phyloP scores from a whole-genome alignment of 35 echinoderm and acorn worm genomes.

The Diadema setosum region DNA sequence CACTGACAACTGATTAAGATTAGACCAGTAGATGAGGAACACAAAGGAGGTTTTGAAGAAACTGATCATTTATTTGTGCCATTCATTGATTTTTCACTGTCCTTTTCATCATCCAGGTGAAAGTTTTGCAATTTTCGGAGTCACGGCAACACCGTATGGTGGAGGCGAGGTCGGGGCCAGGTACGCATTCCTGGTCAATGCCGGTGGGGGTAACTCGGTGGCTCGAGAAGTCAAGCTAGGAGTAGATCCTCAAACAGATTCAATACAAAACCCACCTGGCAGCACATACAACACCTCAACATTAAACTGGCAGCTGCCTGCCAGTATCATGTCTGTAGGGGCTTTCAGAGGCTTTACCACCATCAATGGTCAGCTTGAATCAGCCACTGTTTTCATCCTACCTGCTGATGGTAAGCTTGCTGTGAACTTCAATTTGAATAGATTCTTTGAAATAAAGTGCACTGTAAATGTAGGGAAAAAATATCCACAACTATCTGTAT shows the following conservation, averaged over 20 bases:
- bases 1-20: too few relatives aligned
- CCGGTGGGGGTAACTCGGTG: background rate
- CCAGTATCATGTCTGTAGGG: background rate
- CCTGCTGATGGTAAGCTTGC: background rate
- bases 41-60: too few relatives aligned
- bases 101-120: background rate
- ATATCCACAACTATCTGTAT: too few relatives aligned
- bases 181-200: background rate
- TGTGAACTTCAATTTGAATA: background rate
- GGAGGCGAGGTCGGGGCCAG: background rate
- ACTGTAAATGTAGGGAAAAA: too few relatives aligned
- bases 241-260: background rate
- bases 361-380: background rate
- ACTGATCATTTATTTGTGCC: too few relatives aligned
- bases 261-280: background rate
- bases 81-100: background rate
- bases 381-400: background rate
- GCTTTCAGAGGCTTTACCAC: background rate
- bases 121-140: background rate
- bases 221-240: background rate
- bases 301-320: background rate
- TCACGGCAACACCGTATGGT: background rate
- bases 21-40: too few relatives aligned
- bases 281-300: background rate
- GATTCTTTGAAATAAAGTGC: too few relatives aligned